These are phyloP conservation scores for Drosophila helvetica DNA, from an alignment of 2,888 invertebrate genomes.

Conservation along the genomic window DNA sequence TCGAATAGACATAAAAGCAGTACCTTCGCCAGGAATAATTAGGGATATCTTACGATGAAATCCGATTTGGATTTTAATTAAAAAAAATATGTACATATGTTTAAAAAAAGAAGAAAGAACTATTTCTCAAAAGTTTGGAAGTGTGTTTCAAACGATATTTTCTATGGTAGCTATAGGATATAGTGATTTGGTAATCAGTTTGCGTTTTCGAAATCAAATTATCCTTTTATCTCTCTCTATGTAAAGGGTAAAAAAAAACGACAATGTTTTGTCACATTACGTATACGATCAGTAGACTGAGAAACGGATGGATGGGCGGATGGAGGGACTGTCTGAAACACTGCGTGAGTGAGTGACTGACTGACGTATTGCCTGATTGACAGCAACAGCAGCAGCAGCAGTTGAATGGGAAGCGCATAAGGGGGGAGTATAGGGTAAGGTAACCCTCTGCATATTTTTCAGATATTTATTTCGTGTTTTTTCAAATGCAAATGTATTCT, in stretches of 20 bases:
- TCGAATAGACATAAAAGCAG: no score
- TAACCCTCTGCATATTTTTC: slow-evolving; percentile 57
- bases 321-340: slow-evolving; percentile 3
- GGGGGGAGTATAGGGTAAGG: slow-evolving; percentile 4
- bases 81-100: no score
- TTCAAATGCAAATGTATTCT: slow-evolving; percentile 75
- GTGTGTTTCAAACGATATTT: no score
- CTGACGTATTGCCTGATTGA: slow-evolving; percentile 78
- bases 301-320: background rate
- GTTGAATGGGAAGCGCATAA: slow-evolving; percentile 1
- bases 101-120: no score
- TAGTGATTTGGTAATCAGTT: background rate
- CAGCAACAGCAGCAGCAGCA: slow-evolving; percentile 70
- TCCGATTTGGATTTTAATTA: no score
- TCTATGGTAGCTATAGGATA: no score
- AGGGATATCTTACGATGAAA: no score
- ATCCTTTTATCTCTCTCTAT: background rate
- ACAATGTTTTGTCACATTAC: slow-evolving; percentile 72
- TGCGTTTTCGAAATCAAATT: no score
- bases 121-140: no score
- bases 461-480: slow-evolving; percentile 75
- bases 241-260: background rate
- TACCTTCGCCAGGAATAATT: no score
- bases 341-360: slow-evolving; percentile 60
- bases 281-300: slow-evolving; percentile 61